Evolutionary conservation across 2,113 vertebrate species (phyloP).

Genomic region (Pollimyrus isidori): DNA sequence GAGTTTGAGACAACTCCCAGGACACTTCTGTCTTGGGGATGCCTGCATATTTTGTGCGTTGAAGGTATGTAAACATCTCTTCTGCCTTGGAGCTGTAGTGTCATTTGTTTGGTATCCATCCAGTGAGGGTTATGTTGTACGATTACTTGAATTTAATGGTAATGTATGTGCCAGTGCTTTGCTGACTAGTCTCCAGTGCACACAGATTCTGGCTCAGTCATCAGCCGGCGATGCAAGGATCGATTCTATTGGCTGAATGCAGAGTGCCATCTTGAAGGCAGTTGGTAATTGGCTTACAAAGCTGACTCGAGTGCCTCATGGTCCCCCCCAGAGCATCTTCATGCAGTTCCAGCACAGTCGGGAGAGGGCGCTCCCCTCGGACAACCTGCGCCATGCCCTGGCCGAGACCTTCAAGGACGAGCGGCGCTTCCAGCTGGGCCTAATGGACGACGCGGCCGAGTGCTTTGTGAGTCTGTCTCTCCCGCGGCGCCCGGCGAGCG

Average conservation of each 20-base stretch:
- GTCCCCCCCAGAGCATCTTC: slow-evolving; percentile 75
- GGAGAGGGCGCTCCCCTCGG: slow-evolving; percentile 86
- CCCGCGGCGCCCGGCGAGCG: background rate
- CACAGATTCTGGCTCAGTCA: background rate
- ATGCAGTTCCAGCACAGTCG: slow-evolving; percentile 91
- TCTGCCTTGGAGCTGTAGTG: background rate
- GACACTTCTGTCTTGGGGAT: slow-evolving; percentile 89
- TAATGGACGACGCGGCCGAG: slow-evolving; percentile 97
- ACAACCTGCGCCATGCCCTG: slow-evolving; percentile 85
- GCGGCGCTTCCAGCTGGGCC: slow-evolving; percentile 92
- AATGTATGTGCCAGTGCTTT: background rate
- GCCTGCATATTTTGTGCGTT: slow-evolving; percentile 96
- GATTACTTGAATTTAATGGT: background rate
- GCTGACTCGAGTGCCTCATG: background rate
- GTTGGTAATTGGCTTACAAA: background rate
- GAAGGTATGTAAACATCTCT: slow-evolving; percentile 67
- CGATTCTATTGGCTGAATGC: background rate
- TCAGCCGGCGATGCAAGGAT: background rate
- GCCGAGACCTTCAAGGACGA: slow-evolving; percentile 96
- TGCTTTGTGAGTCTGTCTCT: slow-evolving; percentile 77
- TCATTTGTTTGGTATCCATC: background rate
- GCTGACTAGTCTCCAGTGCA: background rate
- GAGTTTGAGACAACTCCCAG: slow-evolving; percentile 86
- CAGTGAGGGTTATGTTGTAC: background rate
- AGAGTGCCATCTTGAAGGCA: background rate